Evolutionary conservation across 1,140 invertebrate genomes (phyloP).

Genomic region (Megalopta genalis): DNA sequence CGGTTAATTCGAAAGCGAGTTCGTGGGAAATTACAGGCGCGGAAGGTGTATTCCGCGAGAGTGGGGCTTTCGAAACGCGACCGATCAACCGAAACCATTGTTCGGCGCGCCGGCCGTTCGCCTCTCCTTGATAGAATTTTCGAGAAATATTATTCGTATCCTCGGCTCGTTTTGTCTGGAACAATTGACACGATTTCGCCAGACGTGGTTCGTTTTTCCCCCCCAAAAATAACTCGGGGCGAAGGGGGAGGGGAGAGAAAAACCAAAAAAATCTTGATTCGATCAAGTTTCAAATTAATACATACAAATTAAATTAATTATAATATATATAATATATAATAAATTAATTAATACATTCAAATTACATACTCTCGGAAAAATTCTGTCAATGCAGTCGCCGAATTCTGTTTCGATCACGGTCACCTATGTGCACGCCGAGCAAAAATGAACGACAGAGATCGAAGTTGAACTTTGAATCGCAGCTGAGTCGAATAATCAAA

Average conservation of each 20-base stretch:
- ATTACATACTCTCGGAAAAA: too few species aligned
- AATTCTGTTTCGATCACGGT: too few species aligned
- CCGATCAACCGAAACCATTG: constrained; percentile 23
- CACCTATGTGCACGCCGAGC: too few species aligned
- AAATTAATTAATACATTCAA: too few species aligned
- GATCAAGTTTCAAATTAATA: background rate
- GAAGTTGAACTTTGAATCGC: background rate
- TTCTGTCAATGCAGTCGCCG: too few species aligned
- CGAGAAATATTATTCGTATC: constrained; percentile 4
- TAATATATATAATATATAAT: too few species aligned
- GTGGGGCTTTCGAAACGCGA: constrained; percentile 1
- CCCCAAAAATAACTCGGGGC: background rate
- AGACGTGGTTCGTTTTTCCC: background rate
- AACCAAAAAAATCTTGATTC: background rate
- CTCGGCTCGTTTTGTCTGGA: background rate
- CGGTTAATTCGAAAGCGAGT: constrained; percentile 27
- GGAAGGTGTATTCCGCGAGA: background rate
- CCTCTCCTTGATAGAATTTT: constrained; percentile 1
- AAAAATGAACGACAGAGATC: background rate
- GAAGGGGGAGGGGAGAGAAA: background rate
- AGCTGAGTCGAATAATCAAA: background rate
- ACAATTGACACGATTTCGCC: constrained; percentile 2
- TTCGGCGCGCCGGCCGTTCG: background rate
- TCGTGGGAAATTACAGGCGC: constrained; percentile 22
- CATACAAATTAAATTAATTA: too few species aligned